phyloP scores from a whole-genome alignment of 2,888 invertebrate species.

The Calliphora vomitoria region DNA sequence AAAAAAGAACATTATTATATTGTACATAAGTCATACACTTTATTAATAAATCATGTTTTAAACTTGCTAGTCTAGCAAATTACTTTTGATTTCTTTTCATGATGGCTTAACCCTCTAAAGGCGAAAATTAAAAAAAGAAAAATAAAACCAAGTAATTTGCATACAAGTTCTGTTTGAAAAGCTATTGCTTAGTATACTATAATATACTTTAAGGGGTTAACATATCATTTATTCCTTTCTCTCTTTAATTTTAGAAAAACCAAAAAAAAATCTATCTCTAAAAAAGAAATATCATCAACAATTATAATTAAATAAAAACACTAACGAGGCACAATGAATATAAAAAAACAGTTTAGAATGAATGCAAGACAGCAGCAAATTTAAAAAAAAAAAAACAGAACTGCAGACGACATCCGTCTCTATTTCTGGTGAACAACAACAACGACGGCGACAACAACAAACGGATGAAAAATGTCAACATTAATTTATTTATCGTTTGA shows the following conservation, averaged over 20 bases:
- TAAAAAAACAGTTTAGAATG: slow-evolving; percentile 9
- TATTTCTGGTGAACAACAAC: slow-evolving; percentile 49
- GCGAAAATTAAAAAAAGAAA: too few species aligned
- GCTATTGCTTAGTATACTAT: too few species aligned
- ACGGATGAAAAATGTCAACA: slow-evolving; percentile 71
- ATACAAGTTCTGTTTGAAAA: too few species aligned
- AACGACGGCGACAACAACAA: slow-evolving; percentile 52
- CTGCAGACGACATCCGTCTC: slow-evolving; percentile 69
- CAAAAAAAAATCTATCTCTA: background rate
- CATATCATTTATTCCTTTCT: background rate
- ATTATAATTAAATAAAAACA: slow-evolving; percentile 72
- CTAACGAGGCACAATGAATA: slow-evolving; percentile 60
- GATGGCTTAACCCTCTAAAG: background rate
- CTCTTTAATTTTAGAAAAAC: background rate
- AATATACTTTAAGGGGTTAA: slow-evolving; percentile 26
- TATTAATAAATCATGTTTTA: slow-evolving; percentile 8
- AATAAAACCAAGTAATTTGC: too few species aligned
- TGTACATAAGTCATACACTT: background rate
- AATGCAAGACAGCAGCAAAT: background rate
- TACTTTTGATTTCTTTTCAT: background rate
- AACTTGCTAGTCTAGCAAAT: slow-evolving; percentile 28
- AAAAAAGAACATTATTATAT: background rate
- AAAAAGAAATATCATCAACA: slow-evolving; percentile 55
- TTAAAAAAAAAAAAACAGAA: slow-evolving; percentile 15
- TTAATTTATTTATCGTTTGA: slow-evolving; percentile 73